A percentile compares a stretch with the other conserved stretches of the same genome.
These are phyloP conservation scores for Falcaria lacertinaria DNA, from an alignment of 2,888 invertebrate species.

Conservation along the genomic window DNA sequence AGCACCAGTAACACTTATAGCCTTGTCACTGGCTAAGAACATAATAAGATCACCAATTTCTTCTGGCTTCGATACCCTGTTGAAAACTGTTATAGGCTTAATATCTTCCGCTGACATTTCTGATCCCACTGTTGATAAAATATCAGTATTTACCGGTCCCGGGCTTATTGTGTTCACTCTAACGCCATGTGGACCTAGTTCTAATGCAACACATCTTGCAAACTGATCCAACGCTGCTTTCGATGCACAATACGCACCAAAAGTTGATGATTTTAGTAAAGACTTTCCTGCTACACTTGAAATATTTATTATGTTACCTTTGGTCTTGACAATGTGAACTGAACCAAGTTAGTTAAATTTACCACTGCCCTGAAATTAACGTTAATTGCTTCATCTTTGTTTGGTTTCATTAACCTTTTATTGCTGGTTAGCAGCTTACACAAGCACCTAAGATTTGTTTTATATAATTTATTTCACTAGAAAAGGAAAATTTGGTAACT, in stretches of 20 bases:
- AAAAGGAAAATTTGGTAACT: too few species aligned
- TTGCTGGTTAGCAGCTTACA: too few species aligned
- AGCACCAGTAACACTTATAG: slow-evolving; percentile 29
- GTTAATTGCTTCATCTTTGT: slow-evolving; percentile 34
- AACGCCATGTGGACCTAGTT: slow-evolving; percentile 84
- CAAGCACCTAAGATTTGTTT: too few species aligned
- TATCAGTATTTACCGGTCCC: slow-evolving; percentile 63
- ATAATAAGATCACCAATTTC: slow-evolving; percentile 33
- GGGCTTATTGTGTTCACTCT: slow-evolving; percentile 76
- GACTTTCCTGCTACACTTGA: slow-evolving; percentile 27
- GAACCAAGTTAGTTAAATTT: slow-evolving; percentile 28
- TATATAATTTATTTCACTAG: too few species aligned
- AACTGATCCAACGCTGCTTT: slow-evolving; percentile 40
- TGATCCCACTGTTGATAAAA: slow-evolving; percentile 35
- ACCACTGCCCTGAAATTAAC: slow-evolving; percentile 36
- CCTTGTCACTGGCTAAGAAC: slow-evolving; percentile 34
- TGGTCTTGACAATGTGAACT: slow-evolving; percentile 30
- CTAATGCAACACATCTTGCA: slow-evolving; percentile 64
- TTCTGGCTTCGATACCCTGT: slow-evolving; percentile 24
- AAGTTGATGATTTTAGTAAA: slow-evolving; percentile 33
- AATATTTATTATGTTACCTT: slow-evolving; percentile 42
- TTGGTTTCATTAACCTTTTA: too few species aligned
- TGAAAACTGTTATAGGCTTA: slow-evolving; percentile 18
- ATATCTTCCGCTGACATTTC: slow-evolving; percentile 4
- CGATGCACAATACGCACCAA: slow-evolving; percentile 60